A percentile compares a stretch with the other conserved stretches of the same genome.
phyloP scores from a whole-genome alignment of 2,888 invertebrate species.

The Sclerodermus sp. region DNA sequence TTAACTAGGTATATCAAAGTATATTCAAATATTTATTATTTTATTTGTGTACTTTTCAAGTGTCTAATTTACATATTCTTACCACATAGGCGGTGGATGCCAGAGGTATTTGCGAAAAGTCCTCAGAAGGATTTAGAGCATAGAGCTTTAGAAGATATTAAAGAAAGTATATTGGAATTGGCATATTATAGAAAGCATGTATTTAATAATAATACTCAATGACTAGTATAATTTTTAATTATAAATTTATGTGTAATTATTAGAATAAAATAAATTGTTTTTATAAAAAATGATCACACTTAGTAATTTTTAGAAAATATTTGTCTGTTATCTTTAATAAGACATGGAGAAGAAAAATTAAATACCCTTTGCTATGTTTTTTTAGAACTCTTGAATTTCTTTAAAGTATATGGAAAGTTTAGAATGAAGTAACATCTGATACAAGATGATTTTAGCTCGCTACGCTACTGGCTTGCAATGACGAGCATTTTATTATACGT shows the following conservation, averaged over 20 bases:
- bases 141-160: slow-evolving; percentile 80
- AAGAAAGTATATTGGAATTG: slow-evolving; percentile 82
- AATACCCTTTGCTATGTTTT: too few species aligned
- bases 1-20: slow-evolving; percentile 58
- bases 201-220: slow-evolving; percentile 29
- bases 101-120: slow-evolving; percentile 60
- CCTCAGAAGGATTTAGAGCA: slow-evolving; percentile 71
- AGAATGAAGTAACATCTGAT: too few species aligned
- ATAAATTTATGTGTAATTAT: too few species aligned
- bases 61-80: neutral
- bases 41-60: too few species aligned
- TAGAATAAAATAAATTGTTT: too few species aligned
- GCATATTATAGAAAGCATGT: slow-evolving; percentile 68
- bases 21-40: neutral
- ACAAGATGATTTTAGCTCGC: slow-evolving; percentile 11
- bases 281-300: too few species aligned
- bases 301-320: too few species aligned
- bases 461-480: slow-evolving; percentile 34
- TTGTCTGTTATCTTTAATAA: too few species aligned
- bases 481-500: slow-evolving; percentile 23
- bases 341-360: too few species aligned
- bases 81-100: slow-evolving; percentile 68
- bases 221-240: too few species aligned
- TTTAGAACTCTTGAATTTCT: neutral
- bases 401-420: neutral